Evolutionary conservation across 2,113 vertebrate genomes (phyloP).

Genomic region (Corvus moneduloides): DNA sequence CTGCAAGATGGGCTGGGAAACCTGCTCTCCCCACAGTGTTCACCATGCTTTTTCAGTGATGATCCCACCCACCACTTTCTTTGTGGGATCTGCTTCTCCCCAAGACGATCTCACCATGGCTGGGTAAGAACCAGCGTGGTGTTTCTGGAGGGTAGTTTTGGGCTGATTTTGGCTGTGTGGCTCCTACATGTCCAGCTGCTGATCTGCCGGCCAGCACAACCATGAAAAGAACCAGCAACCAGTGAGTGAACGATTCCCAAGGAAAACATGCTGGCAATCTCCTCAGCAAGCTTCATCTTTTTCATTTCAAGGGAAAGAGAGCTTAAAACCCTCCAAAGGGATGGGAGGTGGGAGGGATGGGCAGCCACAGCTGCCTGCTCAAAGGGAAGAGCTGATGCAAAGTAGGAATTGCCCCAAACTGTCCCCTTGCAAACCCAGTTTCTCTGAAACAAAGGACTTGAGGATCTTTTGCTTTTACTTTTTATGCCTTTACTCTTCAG

Average conservation of each 20-base stretch:
- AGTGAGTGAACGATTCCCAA: rapidly evolving
- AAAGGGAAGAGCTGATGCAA: background rate
- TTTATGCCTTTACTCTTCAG: background rate
- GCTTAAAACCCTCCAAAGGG: background rate
- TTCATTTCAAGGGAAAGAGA: background rate
- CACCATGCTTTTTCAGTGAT: background rate
- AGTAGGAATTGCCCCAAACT: background rate
- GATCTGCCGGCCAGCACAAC: background rate
- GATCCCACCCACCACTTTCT: background rate
- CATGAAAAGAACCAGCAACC: background rate
- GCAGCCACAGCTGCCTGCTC: background rate
- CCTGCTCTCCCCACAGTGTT: background rate
- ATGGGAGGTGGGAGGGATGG: background rate
- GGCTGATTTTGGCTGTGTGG: background rate
- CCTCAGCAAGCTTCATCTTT: background rate
- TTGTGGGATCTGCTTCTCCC: background rate
- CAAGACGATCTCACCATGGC: rapidly evolving
- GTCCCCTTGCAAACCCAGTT: background rate
- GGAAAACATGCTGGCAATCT: background rate
- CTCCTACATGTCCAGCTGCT: background rate
- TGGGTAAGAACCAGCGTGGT: background rate
- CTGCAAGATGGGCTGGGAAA: background rate
- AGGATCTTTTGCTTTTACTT: background rate
- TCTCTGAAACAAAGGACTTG: background rate
- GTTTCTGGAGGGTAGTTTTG: background rate